Conservation (phyloP, 1,140 invertebrate genomes). For the Oppia nitens region DNA sequence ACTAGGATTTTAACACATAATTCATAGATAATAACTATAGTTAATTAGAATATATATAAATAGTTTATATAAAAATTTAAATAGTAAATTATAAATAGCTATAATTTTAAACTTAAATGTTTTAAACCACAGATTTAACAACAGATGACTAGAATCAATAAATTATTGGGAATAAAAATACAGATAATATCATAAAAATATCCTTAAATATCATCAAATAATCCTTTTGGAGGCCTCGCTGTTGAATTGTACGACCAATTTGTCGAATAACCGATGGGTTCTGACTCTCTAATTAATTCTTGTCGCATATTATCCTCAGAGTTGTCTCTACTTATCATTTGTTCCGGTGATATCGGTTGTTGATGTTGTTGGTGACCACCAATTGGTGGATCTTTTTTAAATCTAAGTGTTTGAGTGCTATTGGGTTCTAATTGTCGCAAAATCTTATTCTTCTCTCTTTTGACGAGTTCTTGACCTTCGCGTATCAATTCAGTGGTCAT, state of each 20-base stretch:
- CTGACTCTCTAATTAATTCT: background rate
- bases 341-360: background rate
- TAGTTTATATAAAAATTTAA: too few relatives aligned
- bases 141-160: too few relatives aligned
- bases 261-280: background rate
- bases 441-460: conserved; percentile 30
- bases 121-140: too few relatives aligned
- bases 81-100: too few relatives aligned
- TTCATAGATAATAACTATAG: too few relatives aligned
- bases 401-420: background rate
- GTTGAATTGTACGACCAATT: background rate
- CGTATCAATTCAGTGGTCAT: conserved; percentile 79
- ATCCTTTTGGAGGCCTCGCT: background rate
- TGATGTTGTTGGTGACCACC: background rate
- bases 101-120: too few relatives aligned
- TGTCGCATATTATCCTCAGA: background rate
- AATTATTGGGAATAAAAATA: too few relatives aligned
- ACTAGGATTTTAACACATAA: too few relatives aligned
- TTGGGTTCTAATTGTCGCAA: background rate
- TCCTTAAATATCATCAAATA: background rate
- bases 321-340: background rate
- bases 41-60: too few relatives aligned
- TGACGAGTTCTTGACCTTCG: conserved; percentile 76
- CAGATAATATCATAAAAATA: too few relatives aligned
- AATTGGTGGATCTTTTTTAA: too few relatives aligned